phyloP scores from a whole-genome alignment of 2,888 invertebrate genomes.

The Leptinotarsa peninsularis region DNA sequence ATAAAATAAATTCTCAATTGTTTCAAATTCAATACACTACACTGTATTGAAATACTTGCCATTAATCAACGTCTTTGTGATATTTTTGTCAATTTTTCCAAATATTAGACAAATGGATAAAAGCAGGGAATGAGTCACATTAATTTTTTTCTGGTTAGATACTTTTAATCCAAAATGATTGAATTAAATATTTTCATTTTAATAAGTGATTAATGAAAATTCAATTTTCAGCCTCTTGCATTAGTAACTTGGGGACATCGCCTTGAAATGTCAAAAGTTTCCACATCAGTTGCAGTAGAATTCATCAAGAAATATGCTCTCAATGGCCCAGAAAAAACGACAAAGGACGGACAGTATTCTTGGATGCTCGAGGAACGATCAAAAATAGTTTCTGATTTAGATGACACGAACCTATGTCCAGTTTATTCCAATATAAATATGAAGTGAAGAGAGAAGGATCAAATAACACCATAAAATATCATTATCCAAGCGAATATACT shows the following conservation, averaged over 20 bases:
- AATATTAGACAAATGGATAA: too few relatives aligned
- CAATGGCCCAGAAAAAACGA: slow-evolving; percentile 70
- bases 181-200: background rate
- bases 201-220: background rate
- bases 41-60: too few relatives aligned
- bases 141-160: background rate
- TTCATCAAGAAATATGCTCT: slow-evolving; percentile 76
- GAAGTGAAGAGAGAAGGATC: slow-evolving; percentile 31
- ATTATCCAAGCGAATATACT: background rate
- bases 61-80: too few relatives aligned
- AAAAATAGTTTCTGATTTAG: slow-evolving; percentile 63
- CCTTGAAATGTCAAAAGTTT: slow-evolving; percentile 77
- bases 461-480: background rate
- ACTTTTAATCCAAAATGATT: background rate
- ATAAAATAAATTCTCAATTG: too few relatives aligned
- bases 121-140: too few relatives aligned
- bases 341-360: slow-evolving; percentile 70
- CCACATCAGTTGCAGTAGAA: slow-evolving; percentile 68
- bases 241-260: slow-evolving; percentile 82
- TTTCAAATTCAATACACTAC: too few relatives aligned
- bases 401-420: slow-evolving; percentile 67
- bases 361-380: slow-evolving; percentile 66
- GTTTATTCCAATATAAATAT: slow-evolving; percentile 41
- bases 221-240: slow-evolving; percentile 76
- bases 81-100: too few relatives aligned